These are phyloP conservation scores for Drosophila leontia DNA, from an alignment of 1,140 invertebrate genomes.

Conservation along the genomic window DNA sequence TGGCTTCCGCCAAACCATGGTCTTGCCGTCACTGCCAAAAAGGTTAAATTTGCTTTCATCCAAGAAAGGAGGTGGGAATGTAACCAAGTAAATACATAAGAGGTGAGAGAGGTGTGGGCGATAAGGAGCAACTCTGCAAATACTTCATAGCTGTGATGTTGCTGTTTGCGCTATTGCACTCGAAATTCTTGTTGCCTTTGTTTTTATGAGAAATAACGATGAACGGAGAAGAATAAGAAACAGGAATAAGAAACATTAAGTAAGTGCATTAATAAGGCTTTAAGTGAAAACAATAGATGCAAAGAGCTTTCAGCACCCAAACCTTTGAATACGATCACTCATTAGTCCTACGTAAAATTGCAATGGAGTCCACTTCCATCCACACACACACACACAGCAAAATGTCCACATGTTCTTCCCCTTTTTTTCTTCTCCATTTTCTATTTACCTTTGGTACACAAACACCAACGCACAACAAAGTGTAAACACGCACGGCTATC, in stretches of 20 bases:
- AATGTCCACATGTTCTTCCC: conserved; percentile 5
- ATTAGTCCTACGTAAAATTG: conserved; percentile 25
- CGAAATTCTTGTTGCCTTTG: conserved; percentile 80
- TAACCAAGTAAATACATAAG: conserved; percentile 18
- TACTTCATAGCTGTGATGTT: conserved; percentile 57
- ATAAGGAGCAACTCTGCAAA: conserved; percentile 18
- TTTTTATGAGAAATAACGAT: conserved; percentile 78
- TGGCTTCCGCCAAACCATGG: conserved; percentile 23
- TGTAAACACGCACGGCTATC: conserved; percentile 62
- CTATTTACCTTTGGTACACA: conserved; percentile 76
- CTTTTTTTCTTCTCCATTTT: conserved; percentile 49
- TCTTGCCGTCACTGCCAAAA: background rate
- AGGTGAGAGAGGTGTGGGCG: background rate
- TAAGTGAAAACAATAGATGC: conserved; percentile 63
- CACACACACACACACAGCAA: conserved; percentile 17
- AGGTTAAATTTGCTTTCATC: too few species aligned
- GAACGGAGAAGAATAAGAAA: conserved; percentile 56
- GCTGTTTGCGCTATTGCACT: conserved; percentile 71
- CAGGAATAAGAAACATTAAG: conserved; percentile 39
- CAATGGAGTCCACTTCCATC: conserved; percentile 39
- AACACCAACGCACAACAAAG: conserved; percentile 55
- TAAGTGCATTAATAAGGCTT: conserved; percentile 37
- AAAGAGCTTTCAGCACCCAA: conserved; percentile 6
- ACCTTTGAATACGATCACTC: conserved; percentile 24
- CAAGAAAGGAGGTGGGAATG: conserved; percentile 5